phyloP scores from a whole-genome alignment of 2,888 invertebrate genomes.

The Tortrix viridana region DNA sequence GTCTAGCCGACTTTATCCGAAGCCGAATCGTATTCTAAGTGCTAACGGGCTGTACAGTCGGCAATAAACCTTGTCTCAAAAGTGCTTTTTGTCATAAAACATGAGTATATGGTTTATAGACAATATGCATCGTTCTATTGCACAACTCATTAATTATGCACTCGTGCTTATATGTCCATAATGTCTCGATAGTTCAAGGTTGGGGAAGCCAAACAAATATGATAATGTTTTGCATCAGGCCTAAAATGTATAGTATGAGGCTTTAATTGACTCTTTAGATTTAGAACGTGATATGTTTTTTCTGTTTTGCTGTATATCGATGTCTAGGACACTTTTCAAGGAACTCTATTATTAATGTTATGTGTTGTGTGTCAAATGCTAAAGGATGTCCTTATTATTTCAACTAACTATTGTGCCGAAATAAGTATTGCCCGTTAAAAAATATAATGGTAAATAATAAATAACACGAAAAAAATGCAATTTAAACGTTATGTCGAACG shows the following conservation, averaged over 20 bases:
- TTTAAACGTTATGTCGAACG: too few species aligned
- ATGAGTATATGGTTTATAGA: not conserved
- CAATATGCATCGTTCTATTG: constrained; percentile 11
- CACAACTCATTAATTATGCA: constrained; percentile 4
- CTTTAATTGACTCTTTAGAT: constrained; percentile 42
- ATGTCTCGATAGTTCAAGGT: constrained; percentile 28
- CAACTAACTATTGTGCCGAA: too few species aligned
- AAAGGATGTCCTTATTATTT: too few species aligned
- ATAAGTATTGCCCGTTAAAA: too few species aligned
- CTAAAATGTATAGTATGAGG: constrained; percentile 14
- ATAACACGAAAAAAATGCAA: too few species aligned
- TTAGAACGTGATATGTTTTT: constrained; percentile 3
- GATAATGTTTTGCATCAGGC: constrained; percentile 25
- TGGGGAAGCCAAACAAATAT: constrained; percentile 32
- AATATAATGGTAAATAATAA: too few species aligned
- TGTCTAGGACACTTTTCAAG: not conserved
- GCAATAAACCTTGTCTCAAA: too few species aligned
- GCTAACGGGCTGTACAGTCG: too few species aligned
- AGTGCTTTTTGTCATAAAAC: not conserved
- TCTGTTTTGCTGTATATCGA: not conserved
- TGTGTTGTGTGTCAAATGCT: not conserved
- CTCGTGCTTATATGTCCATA: constrained; percentile 3
- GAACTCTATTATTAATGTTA: not conserved
- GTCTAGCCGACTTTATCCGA: too few species aligned
- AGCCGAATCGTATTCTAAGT: too few species aligned